Conservation (phyloP, 2,888 invertebrate species). For the Drosophila meridionalis region DNA sequence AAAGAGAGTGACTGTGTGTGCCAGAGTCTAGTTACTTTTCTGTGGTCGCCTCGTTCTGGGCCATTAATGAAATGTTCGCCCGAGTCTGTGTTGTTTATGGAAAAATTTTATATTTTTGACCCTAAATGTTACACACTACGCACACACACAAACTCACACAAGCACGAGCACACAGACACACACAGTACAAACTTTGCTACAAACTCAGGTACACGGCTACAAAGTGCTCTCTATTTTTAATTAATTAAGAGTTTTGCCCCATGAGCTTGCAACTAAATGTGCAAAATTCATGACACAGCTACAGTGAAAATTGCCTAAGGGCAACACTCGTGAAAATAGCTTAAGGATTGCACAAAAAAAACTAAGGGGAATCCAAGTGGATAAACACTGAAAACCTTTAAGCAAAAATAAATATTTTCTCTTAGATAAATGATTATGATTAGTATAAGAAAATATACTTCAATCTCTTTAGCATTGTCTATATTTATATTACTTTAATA, state of each 20-base stretch:
- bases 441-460: no score
- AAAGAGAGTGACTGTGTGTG: background rate
- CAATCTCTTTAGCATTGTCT: no score
- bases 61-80: slow-evolving; percentile 57
- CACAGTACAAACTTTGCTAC: background rate
- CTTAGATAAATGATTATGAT: no score
- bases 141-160: background rate
- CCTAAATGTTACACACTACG: slow-evolving; percentile 15
- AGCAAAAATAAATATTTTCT: background rate
- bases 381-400: background rate
- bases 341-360: background rate
- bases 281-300: slow-evolving; percentile 4
- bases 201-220: slow-evolving; percentile 7
- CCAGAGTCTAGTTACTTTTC: slow-evolving; percentile 17
- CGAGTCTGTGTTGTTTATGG: slow-evolving; percentile 34
- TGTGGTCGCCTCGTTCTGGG: slow-evolving; percentile 32
- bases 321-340: background rate
- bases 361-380: background rate
- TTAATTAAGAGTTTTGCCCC: slow-evolving; percentile 48
- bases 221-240: slow-evolving; percentile 44
- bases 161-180: background rate
- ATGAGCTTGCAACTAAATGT: slow-evolving; percentile 11
- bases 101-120: slow-evolving; percentile 40
- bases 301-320: slow-evolving; percentile 15
- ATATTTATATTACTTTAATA: no score